Evolutionary conservation across 1,140 invertebrate genomes (phyloP).

Genomic region (Drosophila fuyamai): DNA sequence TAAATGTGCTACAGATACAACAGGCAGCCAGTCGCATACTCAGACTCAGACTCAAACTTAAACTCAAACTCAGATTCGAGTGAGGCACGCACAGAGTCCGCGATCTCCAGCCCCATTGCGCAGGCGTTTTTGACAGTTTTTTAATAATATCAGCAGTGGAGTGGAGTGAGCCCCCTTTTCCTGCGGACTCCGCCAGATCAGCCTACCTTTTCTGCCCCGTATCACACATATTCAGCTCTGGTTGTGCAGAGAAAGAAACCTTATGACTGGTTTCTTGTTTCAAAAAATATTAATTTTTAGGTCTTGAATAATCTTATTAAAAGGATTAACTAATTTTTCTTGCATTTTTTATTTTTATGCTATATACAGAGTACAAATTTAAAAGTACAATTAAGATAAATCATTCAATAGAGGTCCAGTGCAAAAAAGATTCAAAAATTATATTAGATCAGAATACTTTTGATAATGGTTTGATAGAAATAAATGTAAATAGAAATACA

Average conservation of each 20-base stretch:
- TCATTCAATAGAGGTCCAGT: too few relatives aligned
- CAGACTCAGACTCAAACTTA: constrained; percentile 13
- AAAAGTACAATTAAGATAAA: too few relatives aligned
- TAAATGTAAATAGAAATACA: too few relatives aligned
- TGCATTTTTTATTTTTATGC: too few relatives aligned
- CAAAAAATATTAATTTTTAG: too few relatives aligned
- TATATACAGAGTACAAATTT: too few relatives aligned
- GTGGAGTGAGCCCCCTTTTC: constrained; percentile 22
- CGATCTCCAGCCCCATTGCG: constrained; percentile 59
- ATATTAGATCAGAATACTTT: too few relatives aligned
- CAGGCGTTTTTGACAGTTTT: constrained; percentile 83
- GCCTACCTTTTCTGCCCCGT: constrained; percentile 57
- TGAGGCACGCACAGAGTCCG: constrained; percentile 49
- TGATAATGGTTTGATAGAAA: too few relatives aligned
- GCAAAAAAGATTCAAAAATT: too few relatives aligned
- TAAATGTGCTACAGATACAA: constrained; percentile 79
- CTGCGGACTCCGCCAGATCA: constrained; percentile 35
- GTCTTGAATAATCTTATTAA: too few relatives aligned
- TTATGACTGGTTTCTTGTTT: too few relatives aligned
- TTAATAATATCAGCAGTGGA: constrained; percentile 76
- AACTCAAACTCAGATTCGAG: constrained; percentile 4
- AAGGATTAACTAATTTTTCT: too few relatives aligned
- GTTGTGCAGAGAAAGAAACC: constrained; percentile 24
- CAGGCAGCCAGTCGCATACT: constrained; percentile 27
- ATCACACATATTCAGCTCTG: constrained; percentile 46